These are phyloP conservation scores for Pollachius pollachius DNA, from an alignment of 2,113 vertebrate genomes.

Conservation along the genomic window DNA sequence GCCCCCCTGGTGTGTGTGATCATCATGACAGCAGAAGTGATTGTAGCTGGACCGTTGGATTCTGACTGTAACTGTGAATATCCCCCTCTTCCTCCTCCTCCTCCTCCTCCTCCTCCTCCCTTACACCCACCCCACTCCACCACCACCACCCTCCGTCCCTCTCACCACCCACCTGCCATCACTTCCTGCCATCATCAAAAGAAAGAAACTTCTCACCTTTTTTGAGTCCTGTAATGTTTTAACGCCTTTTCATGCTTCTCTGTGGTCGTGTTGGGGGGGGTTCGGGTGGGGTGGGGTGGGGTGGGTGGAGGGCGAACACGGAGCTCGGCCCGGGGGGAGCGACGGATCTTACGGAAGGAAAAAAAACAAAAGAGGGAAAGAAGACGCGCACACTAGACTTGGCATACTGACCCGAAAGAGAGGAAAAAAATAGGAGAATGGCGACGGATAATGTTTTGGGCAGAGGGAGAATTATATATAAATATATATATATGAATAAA, in stretches of 20 bases:
- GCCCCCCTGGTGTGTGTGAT: conserved; percentile 49
- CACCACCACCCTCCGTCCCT: conserved; percentile 7
- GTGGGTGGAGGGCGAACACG: conserved; percentile 58
- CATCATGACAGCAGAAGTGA: conserved; percentile 78
- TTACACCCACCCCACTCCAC: background rate
- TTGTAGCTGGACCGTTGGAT: conserved; percentile 75
- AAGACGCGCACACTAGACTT: conserved; percentile 37
- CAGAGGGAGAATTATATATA: background rate
- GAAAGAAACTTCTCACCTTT: conserved; percentile 73
- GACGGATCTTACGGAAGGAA: conserved; percentile 61
- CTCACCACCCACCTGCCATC: conserved; percentile 65
- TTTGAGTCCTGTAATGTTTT: conserved; percentile 71
- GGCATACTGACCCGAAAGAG: conserved; percentile 55
- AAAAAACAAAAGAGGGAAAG: conserved; percentile 8
- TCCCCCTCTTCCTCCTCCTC: conserved; percentile 47
- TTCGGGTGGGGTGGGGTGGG: no score
- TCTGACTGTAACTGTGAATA: conserved; percentile 76
- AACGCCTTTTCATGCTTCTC: conserved; percentile 72
- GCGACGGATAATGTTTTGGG: no score
- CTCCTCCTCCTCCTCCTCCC: conserved; percentile 41
- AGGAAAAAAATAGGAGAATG: background rate
- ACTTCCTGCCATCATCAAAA: conserved; percentile 70
- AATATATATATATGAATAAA: conserved; percentile 59
- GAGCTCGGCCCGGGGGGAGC: conserved; percentile 52
- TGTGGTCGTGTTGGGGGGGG: conserved; percentile 62